Percentiles rank a stretch among this genome's conserved stretches.
Evolutionary conservation across 2,888 invertebrate species (phyloP).

Genomic region (Dromius quadrimaculatus): DNA sequence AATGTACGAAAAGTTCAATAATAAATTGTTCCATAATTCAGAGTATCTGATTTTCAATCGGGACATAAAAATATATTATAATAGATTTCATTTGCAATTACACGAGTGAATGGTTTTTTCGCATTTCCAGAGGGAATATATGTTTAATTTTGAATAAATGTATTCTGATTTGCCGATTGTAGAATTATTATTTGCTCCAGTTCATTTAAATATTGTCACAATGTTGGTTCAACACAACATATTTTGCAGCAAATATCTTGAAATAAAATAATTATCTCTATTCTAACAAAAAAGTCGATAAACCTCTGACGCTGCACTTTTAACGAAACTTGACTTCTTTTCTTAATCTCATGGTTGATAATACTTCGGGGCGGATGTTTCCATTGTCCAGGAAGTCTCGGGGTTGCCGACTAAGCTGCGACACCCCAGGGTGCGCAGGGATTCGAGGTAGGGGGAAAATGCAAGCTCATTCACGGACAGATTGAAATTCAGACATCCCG

Average conservation of each 20-base stretch:
- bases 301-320: conserved; percentile 46
- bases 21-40: conserved; percentile 49
- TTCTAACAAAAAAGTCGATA: conserved; percentile 29
- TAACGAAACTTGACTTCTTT: conserved; percentile 44
- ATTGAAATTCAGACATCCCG: conserved; percentile 51
- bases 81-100: conserved; percentile 35
- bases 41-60: conserved; percentile 40
- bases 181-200: not conserved
- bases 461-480: conserved; percentile 38
- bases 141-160: conserved; percentile 2
- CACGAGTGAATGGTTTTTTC: not conserved
- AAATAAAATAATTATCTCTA: too few species aligned
- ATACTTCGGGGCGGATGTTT: conserved; percentile 40
- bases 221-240: not conserved
- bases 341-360: conserved; percentile 42
- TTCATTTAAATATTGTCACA: conserved; percentile 15
- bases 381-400: conserved; percentile 41
- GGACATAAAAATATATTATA: conserved; percentile 30
- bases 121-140: not conserved
- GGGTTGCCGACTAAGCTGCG: conserved; percentile 25
- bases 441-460: not conserved
- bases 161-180: not conserved
- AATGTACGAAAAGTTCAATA: conserved; percentile 41
- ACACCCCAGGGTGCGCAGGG: not conserved
- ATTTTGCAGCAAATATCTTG: not conserved